Conservation (phyloP, 2,797 vertebrate genomes). For the Eurystomus glaucurus region DNA sequence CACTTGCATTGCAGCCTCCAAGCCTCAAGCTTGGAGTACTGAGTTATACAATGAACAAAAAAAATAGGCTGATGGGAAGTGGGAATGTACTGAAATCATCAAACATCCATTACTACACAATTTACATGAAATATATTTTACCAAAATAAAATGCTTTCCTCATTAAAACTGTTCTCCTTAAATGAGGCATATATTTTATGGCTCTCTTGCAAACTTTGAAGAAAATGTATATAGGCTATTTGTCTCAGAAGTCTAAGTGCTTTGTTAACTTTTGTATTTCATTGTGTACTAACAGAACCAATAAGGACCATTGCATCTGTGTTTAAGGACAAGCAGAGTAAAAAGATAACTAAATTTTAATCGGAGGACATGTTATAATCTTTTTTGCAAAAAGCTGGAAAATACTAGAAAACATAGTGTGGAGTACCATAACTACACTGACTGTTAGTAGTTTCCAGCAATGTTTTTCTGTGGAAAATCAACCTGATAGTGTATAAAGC, state of each 20-base stretch:
- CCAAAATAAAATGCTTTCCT: background rate
- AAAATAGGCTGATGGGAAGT: background rate
- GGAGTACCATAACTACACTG: background rate
- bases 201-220: background rate
- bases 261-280: background rate
- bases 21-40: background rate
- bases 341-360: background rate
- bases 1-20: background rate
- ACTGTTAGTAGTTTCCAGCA: background rate
- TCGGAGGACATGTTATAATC: background rate
- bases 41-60: background rate
- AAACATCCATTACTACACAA: background rate
- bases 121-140: background rate
- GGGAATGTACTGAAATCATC: background rate
- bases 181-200: background rate
- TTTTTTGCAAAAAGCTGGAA: background rate
- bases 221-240: fast-evolving
- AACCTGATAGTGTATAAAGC: background rate
- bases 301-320: background rate
- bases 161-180: background rate
- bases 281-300: background rate
- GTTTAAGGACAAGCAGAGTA: background rate
- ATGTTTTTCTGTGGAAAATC: background rate
- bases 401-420: background rate
- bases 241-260: background rate